Percentiles rank a stretch among this genome's conserved stretches.
phyloP scores from a whole-genome alignment of 2,888 invertebrate species.

The Drosophila anomalata region DNA sequence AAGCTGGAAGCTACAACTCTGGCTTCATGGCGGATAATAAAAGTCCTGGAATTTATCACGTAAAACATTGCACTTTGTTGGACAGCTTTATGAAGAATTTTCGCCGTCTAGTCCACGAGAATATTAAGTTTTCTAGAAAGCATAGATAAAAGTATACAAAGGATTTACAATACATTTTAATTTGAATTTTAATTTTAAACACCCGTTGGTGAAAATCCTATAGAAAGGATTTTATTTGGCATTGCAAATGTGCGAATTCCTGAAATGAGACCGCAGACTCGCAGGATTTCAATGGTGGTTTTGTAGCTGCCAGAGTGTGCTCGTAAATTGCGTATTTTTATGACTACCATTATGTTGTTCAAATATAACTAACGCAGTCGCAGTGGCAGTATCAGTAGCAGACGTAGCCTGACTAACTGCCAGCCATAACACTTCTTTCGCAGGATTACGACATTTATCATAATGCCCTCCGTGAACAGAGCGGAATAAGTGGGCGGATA shows the following conservation, averaged over 20 bases:
- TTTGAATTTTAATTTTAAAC: conserved; percentile 1
- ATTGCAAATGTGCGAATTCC: conserved; percentile 7
- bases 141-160: neutral
- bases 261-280: conserved; percentile 17
- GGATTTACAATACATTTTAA: too few species aligned
- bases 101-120: neutral
- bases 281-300: conserved; percentile 25
- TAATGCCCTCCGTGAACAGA: conserved; percentile 25
- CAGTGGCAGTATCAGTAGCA: conserved; percentile 11
- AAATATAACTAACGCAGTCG: conserved; percentile 34
- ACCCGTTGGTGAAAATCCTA: conserved; percentile 1
- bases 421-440: conserved; percentile 44
- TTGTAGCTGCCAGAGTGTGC: conserved; percentile 14
- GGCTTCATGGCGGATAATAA: conserved; percentile 12
- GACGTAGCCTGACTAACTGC: conserved; percentile 33
- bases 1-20: neutral
- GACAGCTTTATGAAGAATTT: conserved; percentile 11
- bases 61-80: conserved; percentile 18
- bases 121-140: conserved; percentile 1
- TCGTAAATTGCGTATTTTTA: conserved; percentile 41
- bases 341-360: conserved; percentile 39
- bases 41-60: conserved; percentile 18
- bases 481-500: neutral
- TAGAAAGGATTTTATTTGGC: conserved; percentile 21
- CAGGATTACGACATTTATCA: conserved; percentile 49